These are phyloP conservation scores for Clepsis dumicolana DNA, from an alignment of 2,888 invertebrate genomes.

Conservation along the genomic window DNA sequence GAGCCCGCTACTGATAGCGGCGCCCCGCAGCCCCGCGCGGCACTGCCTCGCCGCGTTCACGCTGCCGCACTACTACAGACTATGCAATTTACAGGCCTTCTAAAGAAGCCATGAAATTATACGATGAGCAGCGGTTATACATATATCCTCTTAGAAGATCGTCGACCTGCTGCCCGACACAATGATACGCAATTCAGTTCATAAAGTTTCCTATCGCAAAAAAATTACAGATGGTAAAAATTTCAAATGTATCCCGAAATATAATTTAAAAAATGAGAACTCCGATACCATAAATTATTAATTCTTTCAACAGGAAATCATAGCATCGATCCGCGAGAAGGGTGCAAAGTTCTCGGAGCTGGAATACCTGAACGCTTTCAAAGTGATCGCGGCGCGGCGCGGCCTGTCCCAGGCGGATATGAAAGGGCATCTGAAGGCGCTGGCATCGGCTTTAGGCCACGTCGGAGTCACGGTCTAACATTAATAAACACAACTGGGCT, in stretches of 20 bases:
- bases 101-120: too few species aligned
- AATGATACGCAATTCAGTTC: too few species aligned
- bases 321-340: conserved; percentile 93
- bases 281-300: neutral
- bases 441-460: conserved; percentile 94
- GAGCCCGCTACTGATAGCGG: conserved; percentile 86
- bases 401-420: conserved; percentile 84
- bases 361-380: conserved; percentile 95
- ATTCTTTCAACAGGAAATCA: conserved; percentile 88
- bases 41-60: too few species aligned
- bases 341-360: conserved; percentile 95
- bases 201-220: too few species aligned
- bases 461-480: conserved; percentile 91
- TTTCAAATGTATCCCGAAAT: too few species aligned
- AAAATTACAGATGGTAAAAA: too few species aligned
- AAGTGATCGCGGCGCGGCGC: conserved; percentile 90
- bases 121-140: too few species aligned
- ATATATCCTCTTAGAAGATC: too few species aligned
- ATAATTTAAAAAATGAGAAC: neutral
- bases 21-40: too few species aligned
- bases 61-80: too few species aligned
- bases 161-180: too few species aligned
- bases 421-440: conserved; percentile 90
- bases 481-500: neutral
- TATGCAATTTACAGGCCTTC: too few species aligned